Evolutionary conservation across 2,113 vertebrate genomes (phyloP), one percentile per base, ranked within the genome.

Genomic region (Sceloporus tristichus): DNA sequence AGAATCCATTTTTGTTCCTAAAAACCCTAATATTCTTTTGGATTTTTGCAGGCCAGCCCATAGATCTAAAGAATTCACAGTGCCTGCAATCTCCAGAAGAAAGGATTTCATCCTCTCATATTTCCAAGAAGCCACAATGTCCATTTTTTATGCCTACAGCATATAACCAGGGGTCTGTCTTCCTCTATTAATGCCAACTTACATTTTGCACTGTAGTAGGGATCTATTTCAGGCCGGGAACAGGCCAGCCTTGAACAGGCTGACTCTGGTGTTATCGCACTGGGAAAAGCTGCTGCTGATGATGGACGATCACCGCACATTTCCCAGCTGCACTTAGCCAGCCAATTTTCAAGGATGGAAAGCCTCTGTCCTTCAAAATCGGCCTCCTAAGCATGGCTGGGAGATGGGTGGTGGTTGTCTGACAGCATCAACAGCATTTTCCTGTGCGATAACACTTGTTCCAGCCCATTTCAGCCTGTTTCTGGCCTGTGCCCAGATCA

Each of bases 1-100:
- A 91, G 79, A 62, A 90, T 90, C 75, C 5, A 74, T 92, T 95
- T 48, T 92, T 85, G 90, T 91, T 95, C 93, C 94, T 91, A 94
- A 95, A 93, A 94, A 96, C 94, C 95, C 95, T 94, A 95, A 96
- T 96, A 95, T 95, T 92, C 91, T 25, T 96, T 90, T 94, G 94
- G 94, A 94, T 95, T 94, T 94, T 93, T 92, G 94, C 90, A 94
- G 95, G 94, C 93, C 95, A 96, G 95, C 94, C 91, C 94, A 92
- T 96, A 85, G 92, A 90, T 93, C 94, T 95, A 95, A 95, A 96
- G 94, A 96, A 96, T 95, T 95, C 92, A 95, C 94, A 92, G 92
- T 84, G 77, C 92, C 92, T 77, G 89, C 92, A 93, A 90, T 95
- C 90, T 93, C 93, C 94, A 91, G 89, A 93, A 93, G 94, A 91